Evolutionary conservation across 2,888 invertebrate genomes (phyloP).

Genomic region (Syrista parreyssii): DNA sequence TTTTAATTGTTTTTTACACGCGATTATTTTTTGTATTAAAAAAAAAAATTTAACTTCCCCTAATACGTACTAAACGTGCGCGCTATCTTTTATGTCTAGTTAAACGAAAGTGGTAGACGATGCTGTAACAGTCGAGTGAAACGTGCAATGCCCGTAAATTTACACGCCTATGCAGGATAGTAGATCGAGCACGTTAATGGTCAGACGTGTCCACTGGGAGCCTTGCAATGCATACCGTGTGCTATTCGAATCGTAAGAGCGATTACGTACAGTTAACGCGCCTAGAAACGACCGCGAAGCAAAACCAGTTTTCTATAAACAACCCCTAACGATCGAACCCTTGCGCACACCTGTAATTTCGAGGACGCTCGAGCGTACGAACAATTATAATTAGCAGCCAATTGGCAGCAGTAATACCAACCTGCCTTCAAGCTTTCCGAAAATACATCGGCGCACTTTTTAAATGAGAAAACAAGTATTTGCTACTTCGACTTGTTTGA

Average conservation of each 20-base stretch:
- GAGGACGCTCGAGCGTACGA: neutral
- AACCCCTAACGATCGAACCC: neutral
- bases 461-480: neutral
- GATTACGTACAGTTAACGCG: neutral
- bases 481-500: neutral
- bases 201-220: neutral
- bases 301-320: neutral
- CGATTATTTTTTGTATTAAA: neutral
- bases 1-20: neutral
- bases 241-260: neutral
- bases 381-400: neutral
- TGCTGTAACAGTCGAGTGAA: neutral
- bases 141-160: neutral
- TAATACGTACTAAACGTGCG: neutral
- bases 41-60: neutral
- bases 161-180: neutral
- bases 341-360: neutral
- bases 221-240: neutral
- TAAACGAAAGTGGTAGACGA: neutral
- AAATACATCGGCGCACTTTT: neutral
- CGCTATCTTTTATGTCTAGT: neutral
- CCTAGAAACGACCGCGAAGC: neutral
- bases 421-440: neutral
- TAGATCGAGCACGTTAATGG: neutral
- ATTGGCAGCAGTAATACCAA: no score